These are phyloP conservation scores for Nesometra sesokonis DNA, from an alignment of 35 echinoderm and acorn worm genomes.

Conservation along the genomic window DNA sequence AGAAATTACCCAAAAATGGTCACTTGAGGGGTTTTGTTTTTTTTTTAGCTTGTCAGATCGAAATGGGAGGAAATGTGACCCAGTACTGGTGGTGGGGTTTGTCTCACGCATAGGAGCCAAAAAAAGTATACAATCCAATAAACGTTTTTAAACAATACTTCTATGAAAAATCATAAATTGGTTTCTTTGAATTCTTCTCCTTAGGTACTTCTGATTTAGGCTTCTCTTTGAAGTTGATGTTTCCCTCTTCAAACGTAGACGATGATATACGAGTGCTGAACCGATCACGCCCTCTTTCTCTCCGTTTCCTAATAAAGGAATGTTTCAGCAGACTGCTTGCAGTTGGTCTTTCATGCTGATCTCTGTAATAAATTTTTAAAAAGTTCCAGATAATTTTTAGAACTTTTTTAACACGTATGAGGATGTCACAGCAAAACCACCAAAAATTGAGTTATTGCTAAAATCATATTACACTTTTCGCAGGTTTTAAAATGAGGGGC, in stretches of 20 bases:
- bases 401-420: not conserved
- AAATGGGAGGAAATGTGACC: no score
- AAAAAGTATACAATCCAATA: no score
- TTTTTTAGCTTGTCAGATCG: no score
- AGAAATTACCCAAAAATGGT: no score
- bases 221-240: conserved; percentile 81
- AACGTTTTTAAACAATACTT: no score
- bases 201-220: conserved; percentile 33
- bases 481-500: no score
- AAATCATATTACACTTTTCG: no score
- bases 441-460: no score
- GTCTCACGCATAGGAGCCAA: no score
- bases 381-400: no score
- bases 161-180: not conserved
- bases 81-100: no score
- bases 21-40: no score
- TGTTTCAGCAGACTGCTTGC: conserved; percentile 60
- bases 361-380: conserved; percentile 11
- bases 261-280: conserved; percentile 42
- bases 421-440: not conserved
- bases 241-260: conserved; percentile 56
- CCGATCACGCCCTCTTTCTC: conserved; percentile 25
- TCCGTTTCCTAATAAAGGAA: conserved; percentile 38
- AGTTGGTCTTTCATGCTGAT: conserved; percentile 67
- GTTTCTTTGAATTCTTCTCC: not conserved